Evolutionary conservation across 2,888 invertebrate genomes (phyloP), one percentile per base, ranked within the genome.

Genomic region (Spatulosminthurus flaviceps): DNA sequence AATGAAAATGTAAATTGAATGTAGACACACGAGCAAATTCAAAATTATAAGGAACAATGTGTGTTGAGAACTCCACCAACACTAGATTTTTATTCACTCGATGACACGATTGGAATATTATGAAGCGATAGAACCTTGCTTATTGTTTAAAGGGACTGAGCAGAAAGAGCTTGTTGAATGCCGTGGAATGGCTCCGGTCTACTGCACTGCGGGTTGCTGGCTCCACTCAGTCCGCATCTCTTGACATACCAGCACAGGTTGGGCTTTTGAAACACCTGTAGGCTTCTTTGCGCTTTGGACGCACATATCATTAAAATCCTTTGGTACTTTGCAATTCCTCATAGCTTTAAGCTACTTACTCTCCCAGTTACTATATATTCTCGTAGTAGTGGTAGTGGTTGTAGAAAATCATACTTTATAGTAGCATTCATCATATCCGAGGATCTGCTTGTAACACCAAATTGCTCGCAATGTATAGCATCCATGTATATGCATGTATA

Each of bases 231-330:
- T 70, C 70, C 70, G 70, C 70, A 70, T 34, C 70, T 75, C 77
- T 81, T 82, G 81, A 82, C 82, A 82, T 70, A 69, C 77, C 73
- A 79, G 80, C 79, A 71, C 81, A 82, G 80, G 82, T 82, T 81
- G 81, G 82, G 82, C 81, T 77, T n/a, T 61, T 80, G 34, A 79
- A 75, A 79, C 60, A 61, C 41, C 64, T 64, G 43, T 67, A 75
- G 22, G 51, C 24, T 28, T 69, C 69, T 70, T n/a, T n/a, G n/a
- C n/a, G n/a, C n/a, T n/a, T 34, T 70, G 21, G 34, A 34, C 34
- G 16, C 51, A 51, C 51, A 51, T 51, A 51, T 51, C 51, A 60
- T 51, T 60, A 51, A 22, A 22, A 60, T 60, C 24, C 73, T 43
- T 72, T 42, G 26, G 42, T 72, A 11, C 72, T n/a, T 43, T 73